phyloP scores from a whole-genome alignment of 2,113 vertebrate species.

The Phainopepla nitens region DNA sequence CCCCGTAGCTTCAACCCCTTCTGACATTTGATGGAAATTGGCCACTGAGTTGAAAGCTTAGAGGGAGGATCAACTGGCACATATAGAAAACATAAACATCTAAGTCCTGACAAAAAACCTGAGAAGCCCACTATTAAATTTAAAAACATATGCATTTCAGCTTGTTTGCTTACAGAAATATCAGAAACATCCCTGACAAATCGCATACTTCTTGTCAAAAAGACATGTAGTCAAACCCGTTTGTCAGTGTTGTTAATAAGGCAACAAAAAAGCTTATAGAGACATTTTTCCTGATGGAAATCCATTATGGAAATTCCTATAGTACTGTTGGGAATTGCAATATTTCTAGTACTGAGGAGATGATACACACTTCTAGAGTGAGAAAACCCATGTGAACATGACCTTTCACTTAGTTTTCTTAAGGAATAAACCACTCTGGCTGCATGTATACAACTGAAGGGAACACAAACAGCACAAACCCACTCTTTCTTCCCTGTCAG shows the following conservation, averaged over 20 bases:
- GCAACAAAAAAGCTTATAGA: not conserved
- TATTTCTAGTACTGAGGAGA: not conserved
- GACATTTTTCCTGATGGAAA: not conserved
- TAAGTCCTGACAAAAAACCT: not conserved
- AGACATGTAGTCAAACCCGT: not conserved
- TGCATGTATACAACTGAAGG: not conserved
- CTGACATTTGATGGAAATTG: not conserved
- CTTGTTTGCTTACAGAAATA: not conserved
- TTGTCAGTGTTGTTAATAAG: not conserved
- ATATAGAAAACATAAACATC: rapidly evolving
- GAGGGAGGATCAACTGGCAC: not conserved
- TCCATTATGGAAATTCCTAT: not conserved
- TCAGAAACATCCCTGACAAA: not conserved
- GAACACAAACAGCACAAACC: not conserved
- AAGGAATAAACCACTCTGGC: not conserved
- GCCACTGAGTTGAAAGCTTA: not conserved
- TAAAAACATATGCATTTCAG: not conserved
- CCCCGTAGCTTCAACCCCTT: not conserved
- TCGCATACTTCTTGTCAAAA: not conserved
- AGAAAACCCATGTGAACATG: not conserved
- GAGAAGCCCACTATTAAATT: not conserved
- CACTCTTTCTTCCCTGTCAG: not conserved
- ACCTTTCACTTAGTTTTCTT: conserved; percentile 22
- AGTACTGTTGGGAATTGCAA: not conserved
- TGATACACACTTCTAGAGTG: not conserved